These are phyloP conservation scores for Ceryle rudis DNA, from an alignment of 2,797 vertebrate genomes.

Conservation along the genomic window DNA sequence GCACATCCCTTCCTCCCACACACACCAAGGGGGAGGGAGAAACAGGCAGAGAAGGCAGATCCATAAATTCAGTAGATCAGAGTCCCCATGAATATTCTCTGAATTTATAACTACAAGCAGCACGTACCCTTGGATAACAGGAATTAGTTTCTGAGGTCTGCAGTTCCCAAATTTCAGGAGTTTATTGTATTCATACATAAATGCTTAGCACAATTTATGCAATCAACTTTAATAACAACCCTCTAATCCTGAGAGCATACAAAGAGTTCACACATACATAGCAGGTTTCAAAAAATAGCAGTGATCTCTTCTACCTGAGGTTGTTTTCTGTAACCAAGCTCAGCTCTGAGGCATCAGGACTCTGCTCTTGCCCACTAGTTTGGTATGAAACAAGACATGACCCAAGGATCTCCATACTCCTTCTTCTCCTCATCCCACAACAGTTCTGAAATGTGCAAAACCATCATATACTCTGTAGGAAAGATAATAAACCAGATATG, in stretches of 20 bases:
- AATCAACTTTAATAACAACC: not conserved
- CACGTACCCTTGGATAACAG: not conserved
- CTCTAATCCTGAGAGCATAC: not conserved
- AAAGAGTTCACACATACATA: not conserved
- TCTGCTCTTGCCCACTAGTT: not conserved
- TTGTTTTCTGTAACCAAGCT: not conserved
- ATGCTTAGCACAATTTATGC: not conserved
- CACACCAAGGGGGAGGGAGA: not conserved
- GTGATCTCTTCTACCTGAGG: not conserved
- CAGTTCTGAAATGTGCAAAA: not conserved
- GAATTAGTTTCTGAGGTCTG: not conserved
- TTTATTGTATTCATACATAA: not conserved
- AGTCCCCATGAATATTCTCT: not conserved
- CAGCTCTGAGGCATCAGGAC: not conserved
- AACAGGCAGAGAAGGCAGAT: not conserved
- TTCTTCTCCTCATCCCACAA: not conserved
- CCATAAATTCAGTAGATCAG: not conserved
- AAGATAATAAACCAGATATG: not conserved
- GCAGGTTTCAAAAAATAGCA: not conserved
- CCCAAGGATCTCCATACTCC: not conserved
- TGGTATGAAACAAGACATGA: not conserved
- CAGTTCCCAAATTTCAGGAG: not conserved
- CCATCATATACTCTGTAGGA: rapidly evolving
- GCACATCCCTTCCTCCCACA: not conserved
- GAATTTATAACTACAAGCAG: not conserved